These are phyloP conservation scores for Buceros bicornis DNA, from an alignment of 2,797 vertebrate genomes.

Conservation along the genomic window DNA sequence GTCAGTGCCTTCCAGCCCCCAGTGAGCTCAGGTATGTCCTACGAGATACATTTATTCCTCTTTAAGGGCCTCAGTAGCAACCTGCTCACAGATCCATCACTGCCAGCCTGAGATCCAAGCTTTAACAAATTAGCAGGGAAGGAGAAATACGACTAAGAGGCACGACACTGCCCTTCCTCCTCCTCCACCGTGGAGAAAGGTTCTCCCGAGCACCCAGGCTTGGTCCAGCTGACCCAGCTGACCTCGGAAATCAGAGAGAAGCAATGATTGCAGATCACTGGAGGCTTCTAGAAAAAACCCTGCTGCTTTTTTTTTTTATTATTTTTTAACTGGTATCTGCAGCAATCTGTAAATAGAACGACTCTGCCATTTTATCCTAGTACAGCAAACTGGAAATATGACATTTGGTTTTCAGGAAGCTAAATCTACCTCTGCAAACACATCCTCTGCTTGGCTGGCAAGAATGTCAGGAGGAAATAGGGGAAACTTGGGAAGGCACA, in stretches of 20 bases:
- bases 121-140: neutral
- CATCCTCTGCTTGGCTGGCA: neutral
- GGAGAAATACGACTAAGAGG: neutral
- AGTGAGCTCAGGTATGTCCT: rapidly evolving
- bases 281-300: neutral
- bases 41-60: neutral
- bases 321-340: neutral
- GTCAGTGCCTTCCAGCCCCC: rapidly evolving
- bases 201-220: neutral
- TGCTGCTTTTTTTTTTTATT: neutral
- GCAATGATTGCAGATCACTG: neutral
- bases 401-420: slow-evolving; percentile 26
- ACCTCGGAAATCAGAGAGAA: neutral
- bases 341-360: slow-evolving; percentile 10
- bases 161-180: neutral
- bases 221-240: neutral
- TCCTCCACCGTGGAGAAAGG: rapidly evolving
- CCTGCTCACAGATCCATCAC: neutral
- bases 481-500: neutral
- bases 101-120: neutral
- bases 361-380: neutral
- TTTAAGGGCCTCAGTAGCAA: neutral
- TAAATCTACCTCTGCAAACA: slow-evolving; percentile 23
- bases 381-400: neutral
- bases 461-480: neutral